Percentiles rank a stretch among this genome's conserved stretches.
Evolutionary conservation across 2,113 vertebrate genomes (phyloP).

Genomic region (Chunga burmeisteri): DNA sequence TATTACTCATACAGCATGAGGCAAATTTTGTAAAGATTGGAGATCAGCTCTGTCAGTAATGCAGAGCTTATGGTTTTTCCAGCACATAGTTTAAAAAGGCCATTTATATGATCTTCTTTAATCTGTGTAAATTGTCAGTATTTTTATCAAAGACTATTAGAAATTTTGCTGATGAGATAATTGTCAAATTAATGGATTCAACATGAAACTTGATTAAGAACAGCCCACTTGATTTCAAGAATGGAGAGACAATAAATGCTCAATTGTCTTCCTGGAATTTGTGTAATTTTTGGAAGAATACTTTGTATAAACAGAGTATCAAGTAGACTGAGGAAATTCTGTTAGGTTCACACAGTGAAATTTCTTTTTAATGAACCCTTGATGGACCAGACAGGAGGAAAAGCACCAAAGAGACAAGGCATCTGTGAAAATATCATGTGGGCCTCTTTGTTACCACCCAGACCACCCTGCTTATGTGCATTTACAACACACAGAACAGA

Average conservation of each 20-base stretch:
- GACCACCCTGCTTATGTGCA: background rate
- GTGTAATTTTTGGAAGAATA: background rate
- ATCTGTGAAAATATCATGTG: background rate
- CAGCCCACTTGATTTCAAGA: background rate
- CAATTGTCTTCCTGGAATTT: background rate
- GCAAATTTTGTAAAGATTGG: background rate
- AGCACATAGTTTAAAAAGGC: background rate
- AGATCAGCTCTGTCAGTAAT: background rate
- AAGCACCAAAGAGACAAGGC: background rate
- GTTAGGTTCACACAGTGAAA: background rate
- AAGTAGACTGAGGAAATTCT: background rate
- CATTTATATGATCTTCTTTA: background rate
- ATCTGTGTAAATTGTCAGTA: background rate
- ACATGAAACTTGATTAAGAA: slow-evolving; percentile 28
- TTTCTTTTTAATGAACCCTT: background rate
- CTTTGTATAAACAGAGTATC: background rate
- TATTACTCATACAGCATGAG: background rate
- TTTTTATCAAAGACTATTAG: background rate
- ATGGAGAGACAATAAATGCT: background rate
- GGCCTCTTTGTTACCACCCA: background rate
- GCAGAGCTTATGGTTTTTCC: background rate
- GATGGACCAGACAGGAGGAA: background rate
- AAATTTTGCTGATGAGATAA: slow-evolving; percentile 32
- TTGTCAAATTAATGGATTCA: slow-evolving; percentile 4
- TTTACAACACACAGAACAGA: background rate